These are phyloP conservation scores for Congeria kusceri DNA, from an alignment of 2,888 invertebrate genomes.

Conservation along the genomic window DNA sequence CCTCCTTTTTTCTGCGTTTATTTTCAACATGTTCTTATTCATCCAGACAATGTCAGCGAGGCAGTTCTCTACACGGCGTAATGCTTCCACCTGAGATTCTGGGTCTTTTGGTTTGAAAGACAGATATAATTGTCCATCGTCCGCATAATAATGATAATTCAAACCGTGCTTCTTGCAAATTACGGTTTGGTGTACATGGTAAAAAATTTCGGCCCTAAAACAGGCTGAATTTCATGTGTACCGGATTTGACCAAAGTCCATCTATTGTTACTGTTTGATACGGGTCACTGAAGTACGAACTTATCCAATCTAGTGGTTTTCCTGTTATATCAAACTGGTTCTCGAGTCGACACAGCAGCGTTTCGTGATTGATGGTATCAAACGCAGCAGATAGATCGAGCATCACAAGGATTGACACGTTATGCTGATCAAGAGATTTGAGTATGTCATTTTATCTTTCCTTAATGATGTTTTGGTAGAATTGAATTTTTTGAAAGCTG, in stretches of 20 bases:
- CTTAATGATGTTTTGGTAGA: conserved; percentile 38
- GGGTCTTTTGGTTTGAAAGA: conserved; percentile 35
- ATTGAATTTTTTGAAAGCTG: conserved; percentile 28
- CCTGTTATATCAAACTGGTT: too few relatives aligned
- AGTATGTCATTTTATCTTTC: conserved; percentile 37
- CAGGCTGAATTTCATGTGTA: neutral
- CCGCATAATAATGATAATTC: conserved; percentile 46
- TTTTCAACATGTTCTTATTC: conserved; percentile 32
- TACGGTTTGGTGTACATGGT: conserved; percentile 9
- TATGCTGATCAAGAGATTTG: conserved; percentile 29
- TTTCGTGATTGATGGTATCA: too few relatives aligned
- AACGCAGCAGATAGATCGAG: too few relatives aligned
- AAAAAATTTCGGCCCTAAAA: conserved; percentile 11
- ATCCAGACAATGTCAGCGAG: conserved; percentile 36
- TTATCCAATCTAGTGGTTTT: too few relatives aligned
- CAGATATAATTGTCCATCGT: conserved; percentile 39
- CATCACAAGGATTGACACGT: conserved; percentile 8
- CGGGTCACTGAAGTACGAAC: too few relatives aligned
- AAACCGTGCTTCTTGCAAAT: conserved; percentile 38
- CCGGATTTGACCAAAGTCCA: too few relatives aligned
- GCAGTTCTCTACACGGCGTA: conserved; percentile 12
- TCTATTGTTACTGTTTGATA: too few relatives aligned
- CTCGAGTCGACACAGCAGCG: too few relatives aligned
- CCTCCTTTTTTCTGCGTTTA: conserved; percentile 38
- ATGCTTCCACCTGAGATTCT: conserved; percentile 1